These are phyloP conservation scores for Pissodes strobi DNA, from an alignment of 1,140 invertebrate species.

Conservation along the genomic window DNA sequence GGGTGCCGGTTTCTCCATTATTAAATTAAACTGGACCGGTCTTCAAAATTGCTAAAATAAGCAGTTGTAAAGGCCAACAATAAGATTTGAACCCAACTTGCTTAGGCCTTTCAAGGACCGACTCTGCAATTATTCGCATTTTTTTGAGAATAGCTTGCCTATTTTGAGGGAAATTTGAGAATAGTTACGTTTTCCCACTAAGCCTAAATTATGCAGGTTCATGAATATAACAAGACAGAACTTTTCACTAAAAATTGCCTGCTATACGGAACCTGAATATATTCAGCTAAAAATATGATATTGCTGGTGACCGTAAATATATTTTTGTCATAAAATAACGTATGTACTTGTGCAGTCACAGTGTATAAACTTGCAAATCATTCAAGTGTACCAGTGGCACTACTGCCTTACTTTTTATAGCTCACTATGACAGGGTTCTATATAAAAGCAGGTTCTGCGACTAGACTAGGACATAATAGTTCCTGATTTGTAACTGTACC, in stretches of 20 bases:
- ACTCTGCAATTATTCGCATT: too few species aligned
- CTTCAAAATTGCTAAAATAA: constrained; percentile 2
- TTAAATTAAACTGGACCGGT: constrained; percentile 7
- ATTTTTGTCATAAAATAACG: neutral
- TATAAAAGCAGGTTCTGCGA: constrained; percentile 22
- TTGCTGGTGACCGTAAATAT: too few species aligned
- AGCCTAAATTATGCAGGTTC: too few species aligned
- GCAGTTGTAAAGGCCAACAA: neutral
- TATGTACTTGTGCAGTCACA: neutral
- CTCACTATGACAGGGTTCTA: constrained; percentile 11
- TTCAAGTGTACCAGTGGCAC: constrained; percentile 4
- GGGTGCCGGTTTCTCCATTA: neutral
- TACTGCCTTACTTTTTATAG: constrained; percentile 20
- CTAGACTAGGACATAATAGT: constrained; percentile 11
- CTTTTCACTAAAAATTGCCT: too few species aligned
- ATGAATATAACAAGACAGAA: too few species aligned
- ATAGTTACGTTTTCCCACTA: too few species aligned
- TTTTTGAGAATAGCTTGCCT: too few species aligned
- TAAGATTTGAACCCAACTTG: neutral
- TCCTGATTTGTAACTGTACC: constrained; percentile 19
- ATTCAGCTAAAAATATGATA: too few species aligned
- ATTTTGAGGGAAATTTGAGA: too few species aligned
- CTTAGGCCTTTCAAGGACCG: neutral
- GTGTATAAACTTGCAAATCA: constrained; percentile 12
- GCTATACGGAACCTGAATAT: too few species aligned